A percentile compares a stretch with the other conserved stretches of the same genome.
Conservation (phyloP, 2,888 invertebrate genomes). For the Cantharis rufa region DNA sequence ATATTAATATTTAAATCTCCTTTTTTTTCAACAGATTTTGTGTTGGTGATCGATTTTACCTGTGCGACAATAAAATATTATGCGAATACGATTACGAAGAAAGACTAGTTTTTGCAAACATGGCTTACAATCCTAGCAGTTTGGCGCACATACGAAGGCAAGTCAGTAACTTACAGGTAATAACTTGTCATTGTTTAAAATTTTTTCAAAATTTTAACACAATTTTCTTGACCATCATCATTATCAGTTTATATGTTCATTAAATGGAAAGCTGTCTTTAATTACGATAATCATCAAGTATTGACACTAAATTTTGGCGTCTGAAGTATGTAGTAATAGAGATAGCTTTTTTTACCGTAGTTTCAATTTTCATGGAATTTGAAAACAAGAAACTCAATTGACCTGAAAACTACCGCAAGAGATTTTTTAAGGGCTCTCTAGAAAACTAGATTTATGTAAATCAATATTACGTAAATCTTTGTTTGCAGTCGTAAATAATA, state of each 20-base stretch:
- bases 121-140: conserved; percentile 84
- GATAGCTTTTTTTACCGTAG: background rate
- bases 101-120: conserved; percentile 85
- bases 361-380: background rate
- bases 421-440: too few relatives aligned
- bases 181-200: conserved; percentile 20
- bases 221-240: background rate
- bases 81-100: conserved; percentile 96
- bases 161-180: conserved; percentile 67
- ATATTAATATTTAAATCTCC: background rate
- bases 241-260: background rate
- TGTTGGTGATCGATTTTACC: conserved; percentile 90
- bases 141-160: conserved; percentile 84
- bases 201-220: background rate
- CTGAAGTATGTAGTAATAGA: background rate
- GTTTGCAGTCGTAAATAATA: background rate
- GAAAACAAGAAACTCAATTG: background rate
- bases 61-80: conserved; percentile 91
- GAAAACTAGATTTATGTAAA: background rate
- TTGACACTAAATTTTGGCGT: background rate
- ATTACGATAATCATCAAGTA: background rate
- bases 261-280: background rate
- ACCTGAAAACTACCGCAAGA: background rate
- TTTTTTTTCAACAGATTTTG: conserved; percentile 73
- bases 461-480: background rate